Base-by-base conservation (phyloP, 2,113 vertebrate species). In the Larimichthys polyactis region DNA sequence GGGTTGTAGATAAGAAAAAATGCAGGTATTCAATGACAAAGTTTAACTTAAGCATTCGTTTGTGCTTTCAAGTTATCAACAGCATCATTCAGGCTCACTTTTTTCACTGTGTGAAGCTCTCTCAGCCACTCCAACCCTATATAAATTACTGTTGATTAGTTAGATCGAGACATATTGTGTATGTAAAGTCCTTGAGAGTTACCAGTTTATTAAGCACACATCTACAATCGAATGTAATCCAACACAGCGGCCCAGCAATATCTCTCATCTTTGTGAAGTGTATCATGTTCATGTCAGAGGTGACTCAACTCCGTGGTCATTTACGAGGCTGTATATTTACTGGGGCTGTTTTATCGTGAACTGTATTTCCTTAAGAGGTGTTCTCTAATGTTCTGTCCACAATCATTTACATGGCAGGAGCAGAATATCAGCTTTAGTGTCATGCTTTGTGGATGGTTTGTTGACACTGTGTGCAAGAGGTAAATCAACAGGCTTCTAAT, bases 281-380 rank as follows among this genome's bases (percentile, higher is more conserved):
- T 58, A 69, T 71, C 17, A 44, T 60, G 62, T 69, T 52, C 1
- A 11, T 70, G 55, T 75, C 71, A 75, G 65, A 78, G 14, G 63
- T 65, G 66, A 65, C 36, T 82, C 71, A 36, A 49, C 22, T 32
- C 57, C 1, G 9, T 7, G 44, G 14, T 51, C 48, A 43, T 79
- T 72, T 67, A 83, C 65, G n/a, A 22, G 65, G 36, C 11, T 78
- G 60, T 78, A 27, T 65, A 62, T 65, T 63, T 29, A 29, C 19
- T 65, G 51, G 44, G 1, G 46, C 75, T 16, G 46, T 48, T 71
- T 59, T 27, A 22, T 20, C 22, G 12, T 43, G 48, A 81, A 78
- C 74, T 57, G 65, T 40, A 32, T 70, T 71, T 63, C 71, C 63
- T 74, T 44, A 78, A 71, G 52, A 84, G 70, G 70, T 48, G 57